Base-by-base conservation (phyloP, 2,888 invertebrate genomes). In the Entomobrya proxima region DNA sequence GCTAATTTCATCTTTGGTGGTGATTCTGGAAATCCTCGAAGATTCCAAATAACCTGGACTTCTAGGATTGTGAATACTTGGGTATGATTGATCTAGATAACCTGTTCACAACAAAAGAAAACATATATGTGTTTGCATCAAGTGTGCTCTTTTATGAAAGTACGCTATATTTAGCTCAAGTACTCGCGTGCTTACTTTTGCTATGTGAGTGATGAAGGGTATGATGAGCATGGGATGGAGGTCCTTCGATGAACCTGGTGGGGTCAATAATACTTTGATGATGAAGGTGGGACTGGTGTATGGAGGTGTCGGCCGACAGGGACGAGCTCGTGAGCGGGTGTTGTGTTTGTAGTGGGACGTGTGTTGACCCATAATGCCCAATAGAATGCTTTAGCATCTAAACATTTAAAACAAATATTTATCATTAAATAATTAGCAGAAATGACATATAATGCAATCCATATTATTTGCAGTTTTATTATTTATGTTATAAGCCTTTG, bases 321-420 rank as follows among this genome's bases (percentile, higher is more conserved):
- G 90, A 90, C 32, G 90, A 90, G 81, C 88, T 89, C 44, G 89
- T 89, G 67, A 90, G 86, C 37, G 88, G 90, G 87, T 89, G 89
- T 75, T 88, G 90, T 15, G 89, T 87, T 55, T 88, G 88, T n/a
- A 88, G 85, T 47, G 85, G 89, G 77, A 87, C 88, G 72, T 86
- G 82, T 47, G 89, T 88, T 47, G 88, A 87, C 84, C 90, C 90
- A 87, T 90, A 90, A 78, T 90, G 90, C 44, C 87, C 87, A 44
- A 89, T 89, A 21, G 90, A 90, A 77, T 90, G 90, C 85, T 90
- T 90, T 83, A 90, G 80, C 90, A 90, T 90, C 86, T 89, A 77
- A 47, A 80, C 58, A 80, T 72, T 69, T 1, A 77, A 77, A 18
- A 52, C 5, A 47, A 35, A 82, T n/a, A n/a, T n/a, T n/a, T n/a